Evolutionary conservation across 2,797 vertebrate genomes (phyloP).

Genomic region (Mus minutoides): DNA sequence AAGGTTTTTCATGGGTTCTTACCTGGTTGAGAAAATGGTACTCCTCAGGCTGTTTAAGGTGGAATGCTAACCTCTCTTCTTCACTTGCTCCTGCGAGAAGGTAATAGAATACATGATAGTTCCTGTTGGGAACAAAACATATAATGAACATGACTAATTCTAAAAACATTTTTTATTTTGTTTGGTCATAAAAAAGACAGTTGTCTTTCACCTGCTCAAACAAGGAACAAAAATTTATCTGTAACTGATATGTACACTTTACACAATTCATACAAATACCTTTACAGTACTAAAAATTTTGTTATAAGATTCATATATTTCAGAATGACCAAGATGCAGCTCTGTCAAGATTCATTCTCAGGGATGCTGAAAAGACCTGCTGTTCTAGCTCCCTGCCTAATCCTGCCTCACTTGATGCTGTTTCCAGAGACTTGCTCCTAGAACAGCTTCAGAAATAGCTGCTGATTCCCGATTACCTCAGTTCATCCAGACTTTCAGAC

Average conservation of each 20-base stretch:
- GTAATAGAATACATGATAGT: constrained; percentile 99
- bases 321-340: neutral
- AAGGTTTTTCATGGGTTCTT: constrained; percentile 73
- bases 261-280: neutral
- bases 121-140: constrained; percentile 88
- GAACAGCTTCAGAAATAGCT: neutral
- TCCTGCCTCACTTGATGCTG: neutral
- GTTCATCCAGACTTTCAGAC: neutral
- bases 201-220: neutral
- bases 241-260: neutral
- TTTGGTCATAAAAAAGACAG: neutral
- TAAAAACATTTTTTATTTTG: neutral
- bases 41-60: constrained; percentile 96
- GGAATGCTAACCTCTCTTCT: constrained; percentile 95
- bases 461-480: neutral
- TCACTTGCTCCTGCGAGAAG: constrained; percentile 98
- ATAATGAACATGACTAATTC: constrained; percentile 38
- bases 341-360: neutral
- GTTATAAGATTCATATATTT: neutral
- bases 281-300: neutral
- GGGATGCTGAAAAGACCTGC: neutral
- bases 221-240: neutral
- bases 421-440: neutral
- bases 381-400: neutral
- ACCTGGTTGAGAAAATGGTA: constrained; percentile 99